These are phyloP conservation scores for Habroteleia sp. DNA, from an alignment of 2,888 invertebrate genomes.

Conservation along the genomic window DNA sequence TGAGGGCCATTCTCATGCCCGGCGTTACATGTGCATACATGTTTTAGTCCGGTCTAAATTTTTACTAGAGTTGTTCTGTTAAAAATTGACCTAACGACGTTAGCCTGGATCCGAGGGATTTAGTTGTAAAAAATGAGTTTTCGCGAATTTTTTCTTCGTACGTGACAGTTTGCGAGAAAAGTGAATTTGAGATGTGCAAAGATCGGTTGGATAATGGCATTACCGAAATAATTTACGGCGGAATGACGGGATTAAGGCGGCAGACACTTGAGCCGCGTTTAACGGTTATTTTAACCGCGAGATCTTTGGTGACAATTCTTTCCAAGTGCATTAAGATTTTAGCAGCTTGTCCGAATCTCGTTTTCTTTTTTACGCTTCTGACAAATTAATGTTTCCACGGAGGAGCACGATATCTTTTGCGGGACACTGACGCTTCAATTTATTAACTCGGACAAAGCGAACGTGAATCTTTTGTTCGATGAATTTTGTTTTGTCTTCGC, in stretches of 20 bases:
- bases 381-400: constrained; percentile 63
- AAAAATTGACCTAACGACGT: not conserved
- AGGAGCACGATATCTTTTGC: constrained; percentile 43
- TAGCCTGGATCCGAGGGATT: constrained; percentile 18
- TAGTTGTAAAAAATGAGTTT: constrained; percentile 44
- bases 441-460: constrained; percentile 57
- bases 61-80: no score
- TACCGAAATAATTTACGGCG: constrained; percentile 64
- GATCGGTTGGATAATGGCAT: constrained; percentile 63
- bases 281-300: constrained; percentile 64
- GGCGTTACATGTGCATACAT: no score
- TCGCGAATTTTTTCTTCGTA: constrained; percentile 41
- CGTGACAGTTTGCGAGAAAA: constrained; percentile 38
- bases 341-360: constrained; percentile 59
- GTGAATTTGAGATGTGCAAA: constrained; percentile 31
- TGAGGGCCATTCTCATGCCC: no score
- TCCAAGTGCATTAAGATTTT: constrained; percentile 65
- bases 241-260: constrained; percentile 61
- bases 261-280: constrained; percentile 60
- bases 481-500: constrained; percentile 62
- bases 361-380: constrained; percentile 43
- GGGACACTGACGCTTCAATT: constrained; percentile 57
- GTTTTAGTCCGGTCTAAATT: no score
- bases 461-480: constrained; percentile 52
- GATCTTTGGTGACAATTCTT: constrained; percentile 62